These are phyloP conservation scores for Engraulis encrasicolus DNA, from an alignment of 2,113 vertebrate species.

Conservation along the genomic window DNA sequence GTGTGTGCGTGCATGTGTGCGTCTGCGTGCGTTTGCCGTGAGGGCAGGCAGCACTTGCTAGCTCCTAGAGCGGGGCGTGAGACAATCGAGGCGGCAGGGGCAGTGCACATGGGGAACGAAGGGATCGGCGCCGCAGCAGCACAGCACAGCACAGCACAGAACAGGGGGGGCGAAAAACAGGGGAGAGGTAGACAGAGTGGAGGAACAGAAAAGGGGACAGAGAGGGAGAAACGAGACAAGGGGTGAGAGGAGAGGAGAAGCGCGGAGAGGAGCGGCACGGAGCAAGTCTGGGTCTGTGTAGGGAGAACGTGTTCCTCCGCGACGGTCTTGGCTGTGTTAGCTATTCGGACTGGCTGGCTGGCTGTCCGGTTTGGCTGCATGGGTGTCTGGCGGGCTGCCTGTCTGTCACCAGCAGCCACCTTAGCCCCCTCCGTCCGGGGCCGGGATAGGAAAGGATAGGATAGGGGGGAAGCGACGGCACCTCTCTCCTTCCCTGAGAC, in stretches of 20 bases:
- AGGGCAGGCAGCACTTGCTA: conserved; percentile 11
- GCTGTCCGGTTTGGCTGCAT: conserved; percentile 25
- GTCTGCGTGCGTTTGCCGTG: neutral
- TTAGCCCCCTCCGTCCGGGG: conserved; percentile 30
- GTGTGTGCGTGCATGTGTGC: neutral
- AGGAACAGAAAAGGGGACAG: conserved; percentile 4
- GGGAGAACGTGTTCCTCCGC: neutral
- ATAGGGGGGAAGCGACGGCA: conserved; percentile 72
- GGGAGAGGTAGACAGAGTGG: neutral
- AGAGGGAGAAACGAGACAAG: neutral
- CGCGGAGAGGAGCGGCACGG: neutral
- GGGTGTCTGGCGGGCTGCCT: conserved; percentile 43
- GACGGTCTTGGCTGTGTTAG: neutral
- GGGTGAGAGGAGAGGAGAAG: neutral
- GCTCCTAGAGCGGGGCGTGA: neutral
- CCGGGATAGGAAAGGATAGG: too few species aligned
- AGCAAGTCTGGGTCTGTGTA: neutral
- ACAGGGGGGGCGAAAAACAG: neutral
- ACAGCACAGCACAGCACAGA: neutral
- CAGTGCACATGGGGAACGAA: neutral
- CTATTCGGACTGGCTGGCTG: neutral
- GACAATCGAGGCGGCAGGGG: neutral
- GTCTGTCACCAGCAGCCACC: too few species aligned
- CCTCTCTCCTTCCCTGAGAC: conserved; percentile 99
- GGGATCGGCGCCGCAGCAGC: conserved; percentile 5